A percentile compares a stretch with the other conserved stretches of the same genome.
phyloP scores from a whole-genome alignment of 2,113 vertebrate genomes.

The Acinonyx jubatus region DNA sequence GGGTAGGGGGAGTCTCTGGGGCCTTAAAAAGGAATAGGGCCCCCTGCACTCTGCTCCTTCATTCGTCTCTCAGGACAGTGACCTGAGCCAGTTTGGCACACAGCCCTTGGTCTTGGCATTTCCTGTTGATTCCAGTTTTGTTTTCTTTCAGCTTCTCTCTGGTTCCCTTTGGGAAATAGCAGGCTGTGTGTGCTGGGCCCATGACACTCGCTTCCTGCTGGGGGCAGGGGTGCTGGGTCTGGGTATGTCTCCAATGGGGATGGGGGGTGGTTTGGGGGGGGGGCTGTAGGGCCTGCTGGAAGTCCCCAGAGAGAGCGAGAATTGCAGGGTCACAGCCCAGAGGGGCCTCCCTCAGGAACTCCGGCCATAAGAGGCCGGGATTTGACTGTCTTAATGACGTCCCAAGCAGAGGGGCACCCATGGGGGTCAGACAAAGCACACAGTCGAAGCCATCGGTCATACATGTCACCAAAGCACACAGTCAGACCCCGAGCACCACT shows the following conservation, averaged over 20 bases:
- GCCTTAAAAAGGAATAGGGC: constrained; percentile 10
- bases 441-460: neutral
- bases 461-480: neutral
- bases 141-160: neutral
- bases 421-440: neutral
- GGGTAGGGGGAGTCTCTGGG: neutral
- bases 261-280: neutral
- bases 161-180: constrained; percentile 24
- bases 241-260: neutral
- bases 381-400: neutral
- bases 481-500: neutral
- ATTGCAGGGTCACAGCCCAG: neutral
- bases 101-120: constrained; percentile 61
- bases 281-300: neutral
- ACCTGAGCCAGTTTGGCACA: neutral
- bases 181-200: neutral
- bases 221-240: neutral
- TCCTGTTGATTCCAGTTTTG: constrained; percentile 72
- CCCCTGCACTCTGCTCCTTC: neutral
- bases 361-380: neutral
- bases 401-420: neutral
- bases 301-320: neutral
- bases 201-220: neutral
- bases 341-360: neutral
- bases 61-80: constrained; percentile 30